Evolutionary conservation across 2,797 vertebrate species (phyloP).

Genomic region (Tamandua tetradactyla): DNA sequence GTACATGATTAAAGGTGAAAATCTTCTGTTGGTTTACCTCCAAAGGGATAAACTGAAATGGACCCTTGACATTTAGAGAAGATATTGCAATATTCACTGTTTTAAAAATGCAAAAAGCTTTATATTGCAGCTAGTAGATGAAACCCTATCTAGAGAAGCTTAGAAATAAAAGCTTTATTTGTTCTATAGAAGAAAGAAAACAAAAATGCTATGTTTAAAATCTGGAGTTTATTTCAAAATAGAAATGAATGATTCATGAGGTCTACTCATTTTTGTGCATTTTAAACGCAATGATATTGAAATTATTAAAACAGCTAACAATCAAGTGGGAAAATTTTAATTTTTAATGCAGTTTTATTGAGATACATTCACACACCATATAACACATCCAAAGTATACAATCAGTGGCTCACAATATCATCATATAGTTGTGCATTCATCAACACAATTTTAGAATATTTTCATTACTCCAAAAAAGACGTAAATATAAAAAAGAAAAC

Average conservation of each 20-base stretch:
- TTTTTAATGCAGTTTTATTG: too few relatives aligned
- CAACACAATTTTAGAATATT: too few relatives aligned
- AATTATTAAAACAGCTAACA: background rate
- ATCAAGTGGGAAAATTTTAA: background rate
- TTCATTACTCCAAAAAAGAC: too few relatives aligned
- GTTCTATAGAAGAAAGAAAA: background rate
- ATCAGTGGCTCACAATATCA: too few relatives aligned
- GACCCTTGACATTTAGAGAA: background rate
- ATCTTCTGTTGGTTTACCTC: background rate
- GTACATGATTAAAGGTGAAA: background rate
- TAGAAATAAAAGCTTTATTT: background rate
- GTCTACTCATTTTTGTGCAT: background rate
- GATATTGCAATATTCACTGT: background rate
- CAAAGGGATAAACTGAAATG: background rate
- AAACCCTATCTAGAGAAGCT: background rate
- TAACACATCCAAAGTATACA: too few relatives aligned
- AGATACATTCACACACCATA: too few relatives aligned
- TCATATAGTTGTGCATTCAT: too few relatives aligned
- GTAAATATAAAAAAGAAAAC: too few relatives aligned
- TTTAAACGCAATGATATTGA: background rate
- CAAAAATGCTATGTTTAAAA: background rate
- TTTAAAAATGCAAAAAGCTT: background rate
- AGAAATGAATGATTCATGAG: conserved; percentile 1
- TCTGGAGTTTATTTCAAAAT: background rate
- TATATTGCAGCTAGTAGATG: background rate